Evolutionary conservation across 2,797 vertebrate species (phyloP), one percentile per base, ranked within the genome.

Genomic region (Macroramphosus scolopax): DNA sequence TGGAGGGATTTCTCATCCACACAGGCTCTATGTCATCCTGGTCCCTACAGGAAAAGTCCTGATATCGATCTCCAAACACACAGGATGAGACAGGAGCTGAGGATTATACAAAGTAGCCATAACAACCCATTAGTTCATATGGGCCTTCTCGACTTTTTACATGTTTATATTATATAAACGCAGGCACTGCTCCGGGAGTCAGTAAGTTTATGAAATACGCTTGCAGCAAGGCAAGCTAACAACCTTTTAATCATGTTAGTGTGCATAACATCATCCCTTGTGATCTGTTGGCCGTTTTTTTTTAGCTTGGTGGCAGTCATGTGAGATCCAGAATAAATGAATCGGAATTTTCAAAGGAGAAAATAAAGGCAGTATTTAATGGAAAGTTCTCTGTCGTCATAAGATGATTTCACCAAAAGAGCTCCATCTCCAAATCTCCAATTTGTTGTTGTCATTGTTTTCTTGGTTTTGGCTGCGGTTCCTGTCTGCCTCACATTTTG

Each of bases 11-110:
- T 75, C 70, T 77, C 71, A 68, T 78, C 63, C 63, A 55, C 63
- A 1, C 13, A 2, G 41, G 41, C 51, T 48, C 53, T 11, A 53
- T 43, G 55, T 75, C 63, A 55, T 74, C 63, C 74, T 76, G 73
- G 43, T 74, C 61, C 28, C 72, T 53, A 35, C 78, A 80, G 86
- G 83, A 89, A 89, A 77, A 69, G 72, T 45, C 52, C 71, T 38
- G 84, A 90, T 89, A 86, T 55, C 63, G 39, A 88, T 90, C 87
- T 84, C 66, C 42, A 75, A 80, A 78, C 80, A 77, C 49, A 60
- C 36, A 51, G 47, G 54, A 70, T 20, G 61, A 75, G 64, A 56
- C 66, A 30, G 48, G 66, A 77, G 67, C 20, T 45, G 38, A 44
- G 63, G 78, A 76, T 77, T 79, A 75, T 11, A 51, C 18, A 11